These are phyloP conservation scores for Noturus placidus DNA, from an alignment of 2,113 vertebrate genomes.

Conservation along the genomic window DNA sequence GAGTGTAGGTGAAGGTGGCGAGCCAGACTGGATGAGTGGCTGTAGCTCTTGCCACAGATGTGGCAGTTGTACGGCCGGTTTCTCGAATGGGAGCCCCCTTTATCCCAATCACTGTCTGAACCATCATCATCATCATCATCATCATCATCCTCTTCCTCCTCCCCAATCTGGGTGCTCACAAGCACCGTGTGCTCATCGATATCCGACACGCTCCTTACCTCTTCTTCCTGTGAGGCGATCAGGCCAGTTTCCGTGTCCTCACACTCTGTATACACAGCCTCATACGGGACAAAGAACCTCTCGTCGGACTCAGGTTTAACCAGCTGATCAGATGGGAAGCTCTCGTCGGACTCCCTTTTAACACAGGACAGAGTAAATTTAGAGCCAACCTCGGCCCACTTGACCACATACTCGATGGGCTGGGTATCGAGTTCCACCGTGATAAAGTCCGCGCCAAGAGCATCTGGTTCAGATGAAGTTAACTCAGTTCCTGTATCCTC, in stretches of 20 bases:
- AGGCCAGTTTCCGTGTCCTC: constrained; percentile 71
- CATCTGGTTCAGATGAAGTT: constrained; percentile 67
- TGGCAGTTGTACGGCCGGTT: constrained; percentile 70
- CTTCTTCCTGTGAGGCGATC: constrained; percentile 66
- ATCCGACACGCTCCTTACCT: constrained; percentile 53
- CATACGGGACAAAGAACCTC: constrained; percentile 70
- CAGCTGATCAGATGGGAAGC: constrained; percentile 57
- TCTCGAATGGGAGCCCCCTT: constrained; percentile 58
- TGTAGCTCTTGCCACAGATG: constrained; percentile 77
- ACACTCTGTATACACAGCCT: constrained; percentile 70
- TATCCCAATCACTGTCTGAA: constrained; percentile 59
- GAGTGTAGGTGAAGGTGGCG: constrained; percentile 64
- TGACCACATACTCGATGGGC: constrained; percentile 76
- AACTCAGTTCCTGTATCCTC: constrained; percentile 71
- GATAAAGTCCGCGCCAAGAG: constrained; percentile 74
- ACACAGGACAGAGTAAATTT: constrained; percentile 75
- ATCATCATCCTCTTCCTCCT: constrained; percentile 17
- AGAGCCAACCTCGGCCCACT: constrained; percentile 74
- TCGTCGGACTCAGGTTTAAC: constrained; percentile 67
- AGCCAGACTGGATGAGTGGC: constrained; percentile 76
- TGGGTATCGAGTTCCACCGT: constrained; percentile 77
- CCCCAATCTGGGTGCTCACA: constrained; percentile 57
- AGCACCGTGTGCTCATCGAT: constrained; percentile 60
- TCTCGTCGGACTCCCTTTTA: constrained; percentile 71
- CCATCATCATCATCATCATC: constrained; percentile 54